Evolutionary conservation across 2,888 invertebrate genomes (phyloP), one percentile per base, ranked within the genome.

Genomic region (Conchocele bisecta): DNA sequence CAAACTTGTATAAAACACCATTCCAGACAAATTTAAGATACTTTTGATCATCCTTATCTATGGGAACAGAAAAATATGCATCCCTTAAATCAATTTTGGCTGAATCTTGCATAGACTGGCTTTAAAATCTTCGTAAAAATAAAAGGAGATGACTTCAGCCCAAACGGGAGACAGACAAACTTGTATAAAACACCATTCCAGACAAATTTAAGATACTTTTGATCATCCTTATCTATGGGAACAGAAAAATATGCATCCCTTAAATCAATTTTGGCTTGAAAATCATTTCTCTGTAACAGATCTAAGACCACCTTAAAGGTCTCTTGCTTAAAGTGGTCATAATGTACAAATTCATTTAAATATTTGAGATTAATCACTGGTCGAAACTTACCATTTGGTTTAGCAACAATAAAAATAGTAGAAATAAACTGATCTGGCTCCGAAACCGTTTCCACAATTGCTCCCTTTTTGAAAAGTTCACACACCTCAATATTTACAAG

Each of bases 41-140:
- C n/a, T n/a, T n/a, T n/a, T n/a, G n/a, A n/a, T n/a, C n/a, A n/a
- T n/a, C n/a, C n/a, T n/a, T n/a, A n/a, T n/a, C n/a, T n/a, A n/a
- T n/a, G n/a, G n/a, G n/a, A n/a, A n/a, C n/a, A n/a, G n/a, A n/a
- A n/a, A n/a, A n/a, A n/a, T n/a, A n/a, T n/a, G n/a, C n/a, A n/a
- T n/a, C n/a, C n/a, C n/a, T n/a, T n/a, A n/a, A n/a, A n/a, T n/a
- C n/a, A n/a, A n/a, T n/a, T n/a, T n/a, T n/a, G n/a, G n/a, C n/a
- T n/a, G n/a, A n/a, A n/a, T n/a, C n/a, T n/a, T n/a, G n/a, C n/a
- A n/a, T n/a, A n/a, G n/a, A n/a, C n/a, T n/a, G n/a, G n/a, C n/a
- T n/a, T n/a, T n/a, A n/a, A n/a, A n/a, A n/a, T n/a, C 46, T 73
- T 73, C 15, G 73, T 77, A 56, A 70, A 78, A 17, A 75, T 44